Conservation (phyloP, 2,888 invertebrate genomes). For the Archips xylosteana region DNA sequence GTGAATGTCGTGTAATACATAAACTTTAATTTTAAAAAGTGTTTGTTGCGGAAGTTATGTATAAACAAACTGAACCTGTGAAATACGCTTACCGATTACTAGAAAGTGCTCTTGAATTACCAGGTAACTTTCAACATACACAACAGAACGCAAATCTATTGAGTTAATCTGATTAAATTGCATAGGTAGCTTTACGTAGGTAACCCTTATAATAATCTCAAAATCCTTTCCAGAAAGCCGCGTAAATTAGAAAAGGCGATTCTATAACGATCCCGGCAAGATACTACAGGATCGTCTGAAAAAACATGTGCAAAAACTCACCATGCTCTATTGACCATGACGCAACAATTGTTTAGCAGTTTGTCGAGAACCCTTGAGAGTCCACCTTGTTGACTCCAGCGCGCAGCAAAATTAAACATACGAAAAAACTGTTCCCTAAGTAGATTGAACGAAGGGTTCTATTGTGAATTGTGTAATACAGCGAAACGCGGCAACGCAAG, state of each 20-base stretch:
- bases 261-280: constrained; percentile 63
- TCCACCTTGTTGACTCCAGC: constrained; percentile 82
- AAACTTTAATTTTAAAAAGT: no score
- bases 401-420: constrained; percentile 71
- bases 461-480: constrained; percentile 84
- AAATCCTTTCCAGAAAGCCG: constrained; percentile 59
- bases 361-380: constrained; percentile 77
- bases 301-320: constrained; percentile 66
- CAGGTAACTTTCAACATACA: constrained; percentile 10
- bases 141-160: background rate
- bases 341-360: constrained; percentile 84
- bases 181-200: constrained; percentile 32
- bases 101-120: constrained; percentile 15
- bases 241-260: constrained; percentile 63
- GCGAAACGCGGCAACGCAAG: constrained; percentile 76
- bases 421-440: constrained; percentile 76
- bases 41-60: background rate
- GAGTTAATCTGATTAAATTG: constrained; percentile 46
- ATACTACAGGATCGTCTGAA: constrained; percentile 49
- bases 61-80: background rate
- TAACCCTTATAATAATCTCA: constrained; percentile 46
- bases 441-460: constrained; percentile 75
- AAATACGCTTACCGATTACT: constrained; percentile 1
- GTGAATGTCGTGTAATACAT: no score
- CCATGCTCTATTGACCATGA: constrained; percentile 81